phyloP scores from a whole-genome alignment of 1,140 invertebrate genomes.

The Apis laboriosa region DNA sequence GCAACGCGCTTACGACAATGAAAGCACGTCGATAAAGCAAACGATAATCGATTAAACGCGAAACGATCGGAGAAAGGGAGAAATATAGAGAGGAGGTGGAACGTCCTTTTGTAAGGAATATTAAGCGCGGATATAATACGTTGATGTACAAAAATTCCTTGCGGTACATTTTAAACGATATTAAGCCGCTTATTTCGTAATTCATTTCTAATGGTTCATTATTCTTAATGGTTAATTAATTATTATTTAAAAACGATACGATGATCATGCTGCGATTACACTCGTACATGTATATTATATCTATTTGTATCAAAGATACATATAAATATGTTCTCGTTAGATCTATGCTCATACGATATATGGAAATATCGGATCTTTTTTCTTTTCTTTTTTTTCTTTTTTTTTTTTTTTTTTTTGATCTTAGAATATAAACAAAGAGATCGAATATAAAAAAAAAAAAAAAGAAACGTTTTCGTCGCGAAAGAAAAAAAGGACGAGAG shows the following conservation, averaged over 20 bases:
- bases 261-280: conserved; percentile 68
- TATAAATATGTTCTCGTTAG: not conserved
- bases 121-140: conserved; percentile 52
- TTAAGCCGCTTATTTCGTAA: conserved; percentile 70
- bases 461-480: not conserved
- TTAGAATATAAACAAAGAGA: not conserved
- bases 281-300: conserved; percentile 5
- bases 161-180: conserved; percentile 70
- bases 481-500: not conserved
- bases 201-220: conserved; percentile 60
- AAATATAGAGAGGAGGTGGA: too few species aligned
- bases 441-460: not conserved
- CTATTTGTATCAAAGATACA: conserved; percentile 18
- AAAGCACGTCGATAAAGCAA: conserved; percentile 37
- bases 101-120: not conserved
- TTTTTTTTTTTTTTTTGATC: not conserved
- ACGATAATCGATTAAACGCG: conserved; percentile 41
- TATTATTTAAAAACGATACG: conserved; percentile 63
- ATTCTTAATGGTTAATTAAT: conserved; percentile 55
- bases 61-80: not conserved
- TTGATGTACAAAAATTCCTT: conserved; percentile 76
- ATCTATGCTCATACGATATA: too few species aligned
- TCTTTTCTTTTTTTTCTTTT: not conserved
- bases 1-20: conserved; percentile 25
- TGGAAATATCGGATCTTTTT: not conserved